Base-by-base conservation (phyloP, 2,797 vertebrate species). In the Chiroxiphia lanceolata region DNA sequence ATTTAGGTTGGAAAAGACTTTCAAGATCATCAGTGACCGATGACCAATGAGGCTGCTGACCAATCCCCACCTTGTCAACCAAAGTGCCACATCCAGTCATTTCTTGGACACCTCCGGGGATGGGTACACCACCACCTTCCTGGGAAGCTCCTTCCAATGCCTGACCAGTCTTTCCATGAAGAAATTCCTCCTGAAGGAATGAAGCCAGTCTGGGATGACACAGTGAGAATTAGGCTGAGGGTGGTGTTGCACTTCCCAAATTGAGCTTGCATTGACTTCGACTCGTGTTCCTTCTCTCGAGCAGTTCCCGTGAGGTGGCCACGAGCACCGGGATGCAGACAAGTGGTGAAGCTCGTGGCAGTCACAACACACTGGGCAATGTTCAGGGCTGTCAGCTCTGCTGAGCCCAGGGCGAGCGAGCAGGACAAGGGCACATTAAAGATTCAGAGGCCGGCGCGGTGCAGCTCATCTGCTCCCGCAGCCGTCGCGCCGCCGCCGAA, bases 281-380 rank as follows among this genome's bases (percentile, higher is more conserved):
- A 2, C 34, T 70, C 2, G 2, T 3, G 5, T 7, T 57, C 47
- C 26, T 79, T 31, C 54, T 67, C n/a, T 23, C 0, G 2, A 15
- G 10, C 33, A 4, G 34, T 1, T 86, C n/a, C 40, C 2, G 36
- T 0, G 1, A 19, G 78, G 60, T 21, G 74, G 31, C 50, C 47
- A 4, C 1, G 0, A 23, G 29, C 6, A 1, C 51, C 0, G n/a
- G 34, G 68, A 45, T 21, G 60, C 13, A 4, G 59, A 38, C 11
- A 17, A 27, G 59, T 12, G 51, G 51, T 13, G 51, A 31, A 19
- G 13, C 75, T 80, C 7, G 4, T 14, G 70, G 60, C 47, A 19
- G 15, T 80, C 90, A 84, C 94, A 94, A 87, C 88, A 80, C 77
- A 11, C n/a, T 90, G 95, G 80, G 88, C 95, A 93, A 87, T 61